phyloP scores from a whole-genome alignment of 2,888 invertebrate genomes.

The Aricia artaxerxes region DNA sequence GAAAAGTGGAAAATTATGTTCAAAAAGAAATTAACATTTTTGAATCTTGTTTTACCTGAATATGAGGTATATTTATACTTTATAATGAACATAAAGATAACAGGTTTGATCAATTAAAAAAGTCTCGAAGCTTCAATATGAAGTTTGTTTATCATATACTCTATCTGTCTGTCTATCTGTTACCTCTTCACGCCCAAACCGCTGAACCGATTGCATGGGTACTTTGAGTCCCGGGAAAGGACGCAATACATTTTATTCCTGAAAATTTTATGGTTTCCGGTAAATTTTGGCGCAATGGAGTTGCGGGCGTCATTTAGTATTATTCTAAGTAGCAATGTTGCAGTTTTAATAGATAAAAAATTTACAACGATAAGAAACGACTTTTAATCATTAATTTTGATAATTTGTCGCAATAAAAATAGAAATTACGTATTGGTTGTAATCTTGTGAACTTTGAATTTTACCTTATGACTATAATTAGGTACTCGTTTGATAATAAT shows the following conservation, averaged over 20 bases:
- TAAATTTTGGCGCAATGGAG: background rate
- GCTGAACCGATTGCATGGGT: too few species aligned
- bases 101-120: background rate
- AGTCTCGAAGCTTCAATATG: background rate
- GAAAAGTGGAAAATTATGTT: background rate
- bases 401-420: background rate
- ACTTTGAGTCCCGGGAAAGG: too few species aligned
- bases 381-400: background rate
- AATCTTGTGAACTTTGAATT: background rate
- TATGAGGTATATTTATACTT: background rate
- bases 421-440: background rate
- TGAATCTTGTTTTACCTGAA: conserved; percentile 6
- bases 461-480: background rate
- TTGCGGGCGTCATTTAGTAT: background rate
- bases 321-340: background rate
- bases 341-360: background rate
- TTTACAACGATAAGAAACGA: background rate
- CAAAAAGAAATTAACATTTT: background rate
- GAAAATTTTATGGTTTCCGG: too few species aligned
- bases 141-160: background rate
- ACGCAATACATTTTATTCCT: too few species aligned
- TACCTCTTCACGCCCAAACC: too few species aligned
- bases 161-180: too few species aligned
- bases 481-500: background rate
- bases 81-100: conserved; percentile 5